Conservation (phyloP, 2,797 vertebrate species). For the Serranus cabrilla region DNA sequence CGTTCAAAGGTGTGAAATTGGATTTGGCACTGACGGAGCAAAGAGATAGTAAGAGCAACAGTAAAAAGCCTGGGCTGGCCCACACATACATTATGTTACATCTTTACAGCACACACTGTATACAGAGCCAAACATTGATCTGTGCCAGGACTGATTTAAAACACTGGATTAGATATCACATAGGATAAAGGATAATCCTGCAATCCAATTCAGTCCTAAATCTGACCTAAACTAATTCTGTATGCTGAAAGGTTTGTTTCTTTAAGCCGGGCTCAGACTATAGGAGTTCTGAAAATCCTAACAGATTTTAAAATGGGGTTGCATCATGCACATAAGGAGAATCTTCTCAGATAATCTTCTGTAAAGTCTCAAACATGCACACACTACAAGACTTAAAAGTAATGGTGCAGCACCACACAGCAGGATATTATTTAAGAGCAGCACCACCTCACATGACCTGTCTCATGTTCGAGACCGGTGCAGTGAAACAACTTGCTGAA, state of each 20-base stretch:
- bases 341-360: no score
- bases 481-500: no score
- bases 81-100: conserved; percentile 41
- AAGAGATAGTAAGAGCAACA: conserved; percentile 54
- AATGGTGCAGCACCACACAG: no score
- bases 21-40: conserved; percentile 66
- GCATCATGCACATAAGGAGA: no score
- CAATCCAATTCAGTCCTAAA: background rate
- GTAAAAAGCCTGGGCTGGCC: conserved; percentile 32
- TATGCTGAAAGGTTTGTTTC: background rate
- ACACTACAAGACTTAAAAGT: no score
- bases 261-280: background rate
- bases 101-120: conserved; percentile 11
- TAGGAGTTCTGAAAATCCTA: no score
- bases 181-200: background rate
- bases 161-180: conserved; percentile 18
- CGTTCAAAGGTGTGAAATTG: conserved; percentile 81
- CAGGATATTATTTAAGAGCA: no score
- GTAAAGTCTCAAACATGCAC: no score
- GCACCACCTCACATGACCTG: no score
- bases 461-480: no score
- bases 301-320: no score
- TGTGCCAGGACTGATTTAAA: conserved; percentile 23
- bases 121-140: conserved; percentile 14
- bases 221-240: background rate